These are phyloP conservation scores for Oreocharis arfaki DNA, from an alignment of 2,113 vertebrate species.

Conservation along the genomic window DNA sequence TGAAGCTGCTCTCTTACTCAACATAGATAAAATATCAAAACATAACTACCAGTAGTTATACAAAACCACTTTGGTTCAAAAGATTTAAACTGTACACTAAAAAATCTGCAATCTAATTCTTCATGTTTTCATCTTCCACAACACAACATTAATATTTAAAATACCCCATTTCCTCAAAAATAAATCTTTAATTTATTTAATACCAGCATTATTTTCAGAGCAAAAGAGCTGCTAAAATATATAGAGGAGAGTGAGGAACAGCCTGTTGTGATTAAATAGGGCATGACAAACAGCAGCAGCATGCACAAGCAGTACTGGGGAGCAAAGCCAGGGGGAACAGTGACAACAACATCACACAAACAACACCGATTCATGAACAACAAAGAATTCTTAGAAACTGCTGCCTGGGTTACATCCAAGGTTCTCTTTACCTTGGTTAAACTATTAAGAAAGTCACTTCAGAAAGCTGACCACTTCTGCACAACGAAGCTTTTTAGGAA, in stretches of 20 bases:
- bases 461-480: neutral
- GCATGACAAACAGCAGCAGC: slow-evolving; percentile 43
- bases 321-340: slow-evolving; percentile 38
- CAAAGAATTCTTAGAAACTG: slow-evolving; percentile 49
- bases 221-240: neutral
- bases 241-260: neutral
- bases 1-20: neutral
- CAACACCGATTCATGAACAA: neutral
- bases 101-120: neutral
- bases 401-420: neutral
- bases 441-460: slow-evolving; percentile 23
- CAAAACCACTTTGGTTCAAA: neutral
- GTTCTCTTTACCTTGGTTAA: slow-evolving; percentile 39
- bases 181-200: neutral
- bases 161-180: neutral
- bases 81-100: neutral
- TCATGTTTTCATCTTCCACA: neutral
- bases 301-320: neutral
- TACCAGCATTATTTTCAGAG: neutral
- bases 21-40: neutral
- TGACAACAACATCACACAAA: slow-evolving; percentile 1
- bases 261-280: slow-evolving; percentile 36
- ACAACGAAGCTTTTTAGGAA: neutral
- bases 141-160: neutral
- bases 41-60: neutral